phyloP scores from a whole-genome alignment of 2,888 invertebrate species.

The Epsilonema sp. region DNA sequence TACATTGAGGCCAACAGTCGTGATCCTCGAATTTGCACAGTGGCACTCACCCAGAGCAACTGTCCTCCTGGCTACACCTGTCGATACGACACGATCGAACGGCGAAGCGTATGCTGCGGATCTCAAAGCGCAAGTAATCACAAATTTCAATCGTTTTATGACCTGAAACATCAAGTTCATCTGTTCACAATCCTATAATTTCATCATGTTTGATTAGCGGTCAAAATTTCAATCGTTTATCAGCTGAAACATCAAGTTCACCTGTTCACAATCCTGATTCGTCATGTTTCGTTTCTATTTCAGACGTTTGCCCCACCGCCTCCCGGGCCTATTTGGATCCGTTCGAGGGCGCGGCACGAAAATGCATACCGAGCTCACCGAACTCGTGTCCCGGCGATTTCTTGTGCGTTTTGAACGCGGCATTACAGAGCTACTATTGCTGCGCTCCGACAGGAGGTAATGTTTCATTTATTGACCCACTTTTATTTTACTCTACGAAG shows the following conservation, averaged over 20 bases:
- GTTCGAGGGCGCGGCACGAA: background rate
- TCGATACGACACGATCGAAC: background rate
- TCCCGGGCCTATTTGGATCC: background rate
- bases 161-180: too few species aligned
- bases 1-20: background rate
- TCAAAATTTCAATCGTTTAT: too few species aligned
- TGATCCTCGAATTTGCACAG: background rate
- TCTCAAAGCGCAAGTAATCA: background rate
- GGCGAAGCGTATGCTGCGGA: background rate
- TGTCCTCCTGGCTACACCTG: background rate
- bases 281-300: too few species aligned
- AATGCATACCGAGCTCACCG: background rate
- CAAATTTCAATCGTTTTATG: too few species aligned
- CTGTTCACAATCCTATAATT: too few species aligned
- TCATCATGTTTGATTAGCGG: too few species aligned
- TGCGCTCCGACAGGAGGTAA: background rate
- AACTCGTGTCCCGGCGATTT: background rate
- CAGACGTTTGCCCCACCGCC: background rate
- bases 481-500: too few species aligned
- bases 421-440: background rate
- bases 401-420: background rate
- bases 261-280: too few species aligned
- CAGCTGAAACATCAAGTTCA: too few species aligned
- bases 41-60: background rate
- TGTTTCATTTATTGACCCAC: too few species aligned